Conservation (phyloP, 2,797 vertebrate species). For the Champsocephalus gunnari region DNA sequence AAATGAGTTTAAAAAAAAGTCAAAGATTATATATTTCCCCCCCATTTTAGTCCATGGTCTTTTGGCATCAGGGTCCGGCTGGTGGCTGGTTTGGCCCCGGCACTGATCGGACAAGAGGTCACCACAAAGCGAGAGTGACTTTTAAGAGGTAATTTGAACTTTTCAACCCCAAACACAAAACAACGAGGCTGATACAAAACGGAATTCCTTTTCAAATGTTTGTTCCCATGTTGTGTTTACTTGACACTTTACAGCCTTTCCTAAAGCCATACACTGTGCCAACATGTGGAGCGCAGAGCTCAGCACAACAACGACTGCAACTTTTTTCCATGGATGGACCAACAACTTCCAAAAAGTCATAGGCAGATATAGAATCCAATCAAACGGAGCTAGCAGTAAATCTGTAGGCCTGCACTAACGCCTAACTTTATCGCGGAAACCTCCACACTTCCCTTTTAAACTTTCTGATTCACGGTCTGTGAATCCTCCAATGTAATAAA, state of each 20-base stretch:
- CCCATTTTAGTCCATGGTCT: not conserved
- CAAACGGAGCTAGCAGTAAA: constrained; percentile 33
- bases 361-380: constrained; percentile 43
- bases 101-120: constrained; percentile 64
- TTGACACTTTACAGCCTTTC: constrained; percentile 73
- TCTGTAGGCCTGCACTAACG: constrained; percentile 52
- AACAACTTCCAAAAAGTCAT: constrained; percentile 41
- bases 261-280: constrained; percentile 72
- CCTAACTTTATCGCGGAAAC: constrained; percentile 66
- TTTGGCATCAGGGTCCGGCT: not conserved
- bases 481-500: constrained; percentile 78
- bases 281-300: constrained; percentile 60
- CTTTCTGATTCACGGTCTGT: constrained; percentile 72
- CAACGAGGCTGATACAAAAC: constrained; percentile 78
- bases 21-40: not conserved
- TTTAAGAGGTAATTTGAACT: constrained; percentile 75
- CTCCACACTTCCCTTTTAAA: constrained; percentile 66
- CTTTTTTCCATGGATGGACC: constrained; percentile 32
- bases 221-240: constrained; percentile 83
- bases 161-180: constrained; percentile 76
- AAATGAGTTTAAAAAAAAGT: not conserved
- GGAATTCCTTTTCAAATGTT: constrained; percentile 83
- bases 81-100: constrained; percentile 19
- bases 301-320: constrained; percentile 36
- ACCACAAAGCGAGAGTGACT: constrained; percentile 77